A percentile compares a stretch with the other conserved stretches of the same genome.
These are phyloP conservation scores for Pollimyrus isidori DNA, from an alignment of 2,113 vertebrate species.

Conservation along the genomic window DNA sequence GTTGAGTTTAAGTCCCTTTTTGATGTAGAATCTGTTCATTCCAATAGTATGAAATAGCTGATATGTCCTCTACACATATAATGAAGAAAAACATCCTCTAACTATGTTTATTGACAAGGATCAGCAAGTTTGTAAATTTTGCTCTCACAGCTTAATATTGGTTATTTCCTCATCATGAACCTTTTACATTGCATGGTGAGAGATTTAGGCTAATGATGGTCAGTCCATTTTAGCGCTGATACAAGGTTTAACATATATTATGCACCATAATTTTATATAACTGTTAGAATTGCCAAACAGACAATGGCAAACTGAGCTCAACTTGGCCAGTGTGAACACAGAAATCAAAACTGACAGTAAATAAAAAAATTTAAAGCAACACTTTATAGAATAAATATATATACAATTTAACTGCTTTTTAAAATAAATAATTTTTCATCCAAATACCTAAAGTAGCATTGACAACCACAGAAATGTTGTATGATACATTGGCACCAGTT, in stretches of 20 bases:
- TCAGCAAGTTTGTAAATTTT: constrained; percentile 10
- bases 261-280: constrained; percentile 49
- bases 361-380: constrained; percentile 60
- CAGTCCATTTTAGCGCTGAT: constrained; percentile 31
- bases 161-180: background rate
- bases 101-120: background rate
- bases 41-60: background rate
- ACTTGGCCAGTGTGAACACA: constrained; percentile 47
- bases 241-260: constrained; percentile 51
- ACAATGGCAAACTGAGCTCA: constrained; percentile 40
- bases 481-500: constrained; percentile 28
- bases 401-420: constrained; percentile 64
- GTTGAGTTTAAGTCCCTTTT: background rate
- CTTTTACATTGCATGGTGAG: constrained; percentile 38
- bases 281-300: constrained; percentile 20
- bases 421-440: constrained; percentile 68
- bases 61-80: background rate
- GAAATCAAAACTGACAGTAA: constrained; percentile 39
- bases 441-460: constrained; percentile 56
- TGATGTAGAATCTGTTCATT: background rate
- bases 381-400: constrained; percentile 77
- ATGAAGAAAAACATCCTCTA: background rate
- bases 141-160: background rate
- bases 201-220: constrained; percentile 46
- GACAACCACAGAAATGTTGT: constrained; percentile 49